phyloP scores from a whole-genome alignment of 1,140 invertebrate species.

The Acromyrmex heyeri region DNA sequence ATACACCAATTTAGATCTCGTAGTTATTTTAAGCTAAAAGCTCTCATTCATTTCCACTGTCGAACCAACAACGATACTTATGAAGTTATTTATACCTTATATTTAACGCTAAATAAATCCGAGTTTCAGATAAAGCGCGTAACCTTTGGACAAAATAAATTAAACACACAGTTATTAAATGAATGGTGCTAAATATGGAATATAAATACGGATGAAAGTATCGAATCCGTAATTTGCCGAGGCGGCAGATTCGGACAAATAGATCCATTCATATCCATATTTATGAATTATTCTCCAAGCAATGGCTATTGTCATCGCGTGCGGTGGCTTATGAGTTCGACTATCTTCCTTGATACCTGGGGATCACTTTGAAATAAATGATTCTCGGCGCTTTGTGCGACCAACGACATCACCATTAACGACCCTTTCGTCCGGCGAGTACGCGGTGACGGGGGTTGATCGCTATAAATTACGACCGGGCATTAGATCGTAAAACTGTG shows the following conservation, averaged over 20 bases:
- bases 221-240: conserved; percentile 4
- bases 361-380: conserved; percentile 45
- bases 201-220: conserved; percentile 11
- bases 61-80: neutral
- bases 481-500: conserved; percentile 62
- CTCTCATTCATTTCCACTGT: conserved; percentile 6
- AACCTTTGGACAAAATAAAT: conserved; percentile 12
- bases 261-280: conserved; percentile 34
- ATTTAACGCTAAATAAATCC: neutral
- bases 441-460: conserved; percentile 49
- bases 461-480: conserved; percentile 71
- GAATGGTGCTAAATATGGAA: neutral
- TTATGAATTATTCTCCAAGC: conserved; percentile 59
- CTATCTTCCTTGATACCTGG: conserved; percentile 50
- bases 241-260: conserved; percentile 18
- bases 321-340: conserved; percentile 59
- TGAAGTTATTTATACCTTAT: neutral
- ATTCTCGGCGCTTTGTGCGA: conserved; percentile 55
- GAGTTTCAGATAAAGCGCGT: neutral
- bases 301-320: conserved; percentile 36
- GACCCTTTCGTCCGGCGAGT: conserved; percentile 48
- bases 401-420: conserved; percentile 39
- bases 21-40: neutral
- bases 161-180: conserved; percentile 1
- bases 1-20: neutral